Percentiles rank a stretch among this genome's conserved stretches.
Conservation (phyloP, 2,113 vertebrate species). For the Pseudolaguvia tuberculata region DNA sequence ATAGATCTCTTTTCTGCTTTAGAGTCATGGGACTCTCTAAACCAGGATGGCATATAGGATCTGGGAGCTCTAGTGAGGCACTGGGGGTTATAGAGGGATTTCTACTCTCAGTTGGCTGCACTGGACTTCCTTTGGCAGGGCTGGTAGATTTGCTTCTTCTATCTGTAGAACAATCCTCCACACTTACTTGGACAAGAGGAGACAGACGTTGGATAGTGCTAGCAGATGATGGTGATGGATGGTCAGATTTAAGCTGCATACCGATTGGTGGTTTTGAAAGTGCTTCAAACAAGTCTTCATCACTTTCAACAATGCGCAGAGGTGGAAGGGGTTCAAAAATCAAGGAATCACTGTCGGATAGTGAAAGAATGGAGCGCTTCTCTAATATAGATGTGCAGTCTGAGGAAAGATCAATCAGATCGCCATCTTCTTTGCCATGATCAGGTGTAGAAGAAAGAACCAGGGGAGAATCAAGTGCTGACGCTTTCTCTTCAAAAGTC, state of each 20-base stretch:
- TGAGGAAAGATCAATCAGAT: conserved; percentile 92
- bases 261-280: conserved; percentile 55
- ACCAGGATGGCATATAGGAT: conserved; percentile 57
- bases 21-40: conserved; percentile 82
- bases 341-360: conserved; percentile 93
- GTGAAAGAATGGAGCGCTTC: conserved; percentile 86
- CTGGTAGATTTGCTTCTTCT: conserved; percentile 60
- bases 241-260: conserved; percentile 41
- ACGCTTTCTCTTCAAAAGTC: conserved; percentile 79
- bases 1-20: conserved; percentile 88
- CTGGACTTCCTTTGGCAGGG: conserved; percentile 48
- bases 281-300: conserved; percentile 80
- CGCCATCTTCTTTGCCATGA: conserved; percentile 78
- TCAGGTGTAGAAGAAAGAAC: conserved; percentile 38
- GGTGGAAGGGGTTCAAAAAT: conserved; percentile 92
- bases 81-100: conserved; percentile 49
- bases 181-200: conserved; percentile 84
- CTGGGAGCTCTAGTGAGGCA: conserved; percentile 62
- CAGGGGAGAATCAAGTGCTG: conserved; percentile 66
- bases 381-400: conserved; percentile 92
- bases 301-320: conserved; percentile 92
- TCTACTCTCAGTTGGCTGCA: conserved; percentile 48
- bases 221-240: conserved; percentile 62
- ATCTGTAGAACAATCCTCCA: conserved; percentile 83
- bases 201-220: conserved; percentile 74